Evolutionary conservation across 2,888 invertebrate genomes (phyloP).

Genomic region (Oligia fasciuncula): DNA sequence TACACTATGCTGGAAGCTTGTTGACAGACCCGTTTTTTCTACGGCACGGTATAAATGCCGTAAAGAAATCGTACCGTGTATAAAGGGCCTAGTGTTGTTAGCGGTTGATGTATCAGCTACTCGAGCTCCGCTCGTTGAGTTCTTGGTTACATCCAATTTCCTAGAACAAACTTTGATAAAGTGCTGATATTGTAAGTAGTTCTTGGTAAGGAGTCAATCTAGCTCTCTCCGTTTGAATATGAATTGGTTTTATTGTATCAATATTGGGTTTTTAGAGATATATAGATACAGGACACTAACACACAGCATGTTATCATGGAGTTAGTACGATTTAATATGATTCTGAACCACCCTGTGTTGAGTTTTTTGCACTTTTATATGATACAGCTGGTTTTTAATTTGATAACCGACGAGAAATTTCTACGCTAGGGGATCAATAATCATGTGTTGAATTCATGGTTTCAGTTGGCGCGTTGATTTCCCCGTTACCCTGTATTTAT

Average conservation of each 20-base stretch:
- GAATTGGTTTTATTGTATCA: constrained; percentile 22
- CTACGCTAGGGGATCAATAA: neutral
- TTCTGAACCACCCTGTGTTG: neutral
- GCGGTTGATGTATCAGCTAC: constrained; percentile 41
- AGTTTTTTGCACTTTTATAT: neutral
- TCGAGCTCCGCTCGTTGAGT: constrained; percentile 26
- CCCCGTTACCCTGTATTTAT: constrained; percentile 3
- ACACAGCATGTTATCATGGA: neutral
- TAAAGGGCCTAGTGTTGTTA: constrained; percentile 16
- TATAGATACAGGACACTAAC: no score
- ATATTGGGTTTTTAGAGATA: constrained; percentile 1
- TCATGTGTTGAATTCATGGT: no score
- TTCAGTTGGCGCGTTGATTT: neutral
- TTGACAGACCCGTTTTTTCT: neutral
- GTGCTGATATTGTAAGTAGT: constrained; percentile 21
- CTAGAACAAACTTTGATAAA: constrained; percentile 43
- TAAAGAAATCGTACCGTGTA: neutral
- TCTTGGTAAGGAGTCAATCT: constrained; percentile 31
- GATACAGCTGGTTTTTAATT: no score
- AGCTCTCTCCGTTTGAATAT: constrained; percentile 9
- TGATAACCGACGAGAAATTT: neutral
- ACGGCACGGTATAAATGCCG: neutral
- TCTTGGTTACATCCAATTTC: constrained; percentile 40
- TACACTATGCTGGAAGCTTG: no score
- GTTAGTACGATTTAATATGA: neutral